Evolutionary conservation across 2,888 invertebrate genomes (phyloP), one percentile per base, ranked within the genome.

Genomic region (Dynastes maya): DNA sequence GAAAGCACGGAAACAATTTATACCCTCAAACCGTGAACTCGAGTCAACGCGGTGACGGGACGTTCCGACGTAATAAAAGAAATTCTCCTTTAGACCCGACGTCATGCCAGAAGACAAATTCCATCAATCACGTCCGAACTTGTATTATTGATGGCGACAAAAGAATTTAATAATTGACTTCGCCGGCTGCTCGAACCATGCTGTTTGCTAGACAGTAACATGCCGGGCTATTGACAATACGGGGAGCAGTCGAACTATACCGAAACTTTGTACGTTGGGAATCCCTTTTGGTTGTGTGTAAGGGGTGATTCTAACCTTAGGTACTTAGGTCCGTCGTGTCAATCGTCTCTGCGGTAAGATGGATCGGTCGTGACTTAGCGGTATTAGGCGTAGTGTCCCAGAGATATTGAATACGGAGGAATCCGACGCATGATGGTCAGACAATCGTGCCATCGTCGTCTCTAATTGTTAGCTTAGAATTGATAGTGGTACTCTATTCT

Each of bases 161-260:
- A 76, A 64, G 76, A 64, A 76, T 76, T 76, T 76, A 67, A 76
- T 76, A 76, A 76, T 76, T 76, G 76, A 76, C 76, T 65, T 65
- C 67, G 76, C 40, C 32, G 67, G 9, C 45, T 11, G 45, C 45
- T 65, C n/a, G 22, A 53, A 53, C 16, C 16, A 53, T 13, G 32
- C 2, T 37, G 32, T 37, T 37, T 37, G 32, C 5, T 37, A 37
- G 32, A 37, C 45, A 8, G 6, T 45, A 45, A 45, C 8, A 8
- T 40, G 45, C 65, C 49, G 13, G 3, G n/a, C 51, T 37, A 37
- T 37, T 27, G 70, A 2, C 67, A 16, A 67, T 45, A 16, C 63
- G 63, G 32, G 3, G 32, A 37, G 5, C 5, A 37, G 5, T 6
- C 32, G 32, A 37, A 37, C 32, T 37, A 68, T 51, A 16, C 13